phyloP scores from a whole-genome alignment of 1,140 invertebrate genomes.

The Batillaria attramentaria region DNA sequence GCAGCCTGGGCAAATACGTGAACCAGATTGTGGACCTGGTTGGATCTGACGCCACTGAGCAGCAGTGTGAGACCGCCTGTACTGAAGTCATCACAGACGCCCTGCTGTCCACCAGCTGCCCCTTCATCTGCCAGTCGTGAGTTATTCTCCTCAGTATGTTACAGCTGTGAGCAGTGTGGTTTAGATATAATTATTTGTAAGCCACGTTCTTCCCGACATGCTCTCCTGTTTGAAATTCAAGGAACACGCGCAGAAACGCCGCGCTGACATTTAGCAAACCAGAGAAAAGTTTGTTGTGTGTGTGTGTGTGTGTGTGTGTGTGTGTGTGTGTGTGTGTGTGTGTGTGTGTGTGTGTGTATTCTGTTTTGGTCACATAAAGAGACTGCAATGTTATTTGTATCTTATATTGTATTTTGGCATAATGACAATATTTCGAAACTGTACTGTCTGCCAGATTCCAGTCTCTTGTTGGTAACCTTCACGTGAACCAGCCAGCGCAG shows the following conservation, averaged over 20 bases:
- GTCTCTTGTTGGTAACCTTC: not conserved
- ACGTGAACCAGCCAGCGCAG: not conserved
- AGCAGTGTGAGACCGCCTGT: not conserved
- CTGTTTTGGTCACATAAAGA: too few relatives aligned
- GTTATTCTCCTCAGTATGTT: not conserved
- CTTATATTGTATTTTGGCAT: too few relatives aligned
- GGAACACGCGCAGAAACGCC: not conserved
- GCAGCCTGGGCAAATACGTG: conserved; percentile 18
- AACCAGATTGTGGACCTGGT: conserved; percentile 15
- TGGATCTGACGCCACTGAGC: conserved; percentile 6
- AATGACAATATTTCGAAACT: too few relatives aligned
- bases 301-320: conserved; percentile 4
- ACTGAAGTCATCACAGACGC: not conserved
- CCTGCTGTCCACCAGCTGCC: not conserved
- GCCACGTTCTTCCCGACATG: too few relatives aligned
- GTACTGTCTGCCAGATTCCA: not conserved
- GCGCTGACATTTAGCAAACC: not conserved
- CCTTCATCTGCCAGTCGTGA: conserved; percentile 13
- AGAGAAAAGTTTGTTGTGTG: not conserved
- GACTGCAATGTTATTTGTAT: too few relatives aligned
- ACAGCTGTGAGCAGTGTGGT: not conserved
- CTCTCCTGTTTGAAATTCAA: not conserved
- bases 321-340: conserved; percentile 10
- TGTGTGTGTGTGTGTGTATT: conserved; percentile 11
- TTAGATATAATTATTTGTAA: not conserved